Conservation (phyloP, 2,113 vertebrate species). For the Nothocercus nigrocapillus region DNA sequence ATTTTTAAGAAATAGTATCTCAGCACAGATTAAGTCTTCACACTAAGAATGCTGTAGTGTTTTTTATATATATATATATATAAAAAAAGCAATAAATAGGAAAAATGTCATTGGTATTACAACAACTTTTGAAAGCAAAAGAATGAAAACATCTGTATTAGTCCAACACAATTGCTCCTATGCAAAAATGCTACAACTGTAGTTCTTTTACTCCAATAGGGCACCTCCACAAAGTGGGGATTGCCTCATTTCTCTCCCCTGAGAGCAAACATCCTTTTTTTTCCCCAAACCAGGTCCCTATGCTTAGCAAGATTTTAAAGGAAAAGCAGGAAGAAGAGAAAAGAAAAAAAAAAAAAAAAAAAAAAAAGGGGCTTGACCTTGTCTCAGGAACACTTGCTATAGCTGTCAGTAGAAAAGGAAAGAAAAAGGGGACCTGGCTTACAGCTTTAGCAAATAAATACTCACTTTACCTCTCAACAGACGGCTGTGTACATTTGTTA, state of each 20-base stretch:
- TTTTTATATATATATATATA: background rate
- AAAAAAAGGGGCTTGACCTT: background rate
- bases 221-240: background rate
- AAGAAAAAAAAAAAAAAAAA: background rate
- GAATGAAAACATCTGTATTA: background rate
- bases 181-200: background rate
- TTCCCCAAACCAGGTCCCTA: background rate
- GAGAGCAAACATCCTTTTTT: background rate
- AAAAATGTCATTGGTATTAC: background rate
- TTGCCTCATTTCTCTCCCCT: background rate
- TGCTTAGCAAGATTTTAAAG: background rate
- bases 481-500: background rate
- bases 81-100: constrained; percentile 5
- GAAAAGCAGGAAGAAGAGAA: background rate
- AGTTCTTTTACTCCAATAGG: background rate
- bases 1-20: background rate
- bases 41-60: background rate
- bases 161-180: background rate
- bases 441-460: background rate
- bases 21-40: background rate
- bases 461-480: background rate
- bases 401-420: background rate
- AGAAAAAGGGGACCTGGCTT: background rate
- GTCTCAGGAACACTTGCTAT: background rate
- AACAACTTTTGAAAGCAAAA: background rate